Base-by-base conservation (phyloP, 2,888 invertebrate genomes). In the Andrena bucephala region DNA sequence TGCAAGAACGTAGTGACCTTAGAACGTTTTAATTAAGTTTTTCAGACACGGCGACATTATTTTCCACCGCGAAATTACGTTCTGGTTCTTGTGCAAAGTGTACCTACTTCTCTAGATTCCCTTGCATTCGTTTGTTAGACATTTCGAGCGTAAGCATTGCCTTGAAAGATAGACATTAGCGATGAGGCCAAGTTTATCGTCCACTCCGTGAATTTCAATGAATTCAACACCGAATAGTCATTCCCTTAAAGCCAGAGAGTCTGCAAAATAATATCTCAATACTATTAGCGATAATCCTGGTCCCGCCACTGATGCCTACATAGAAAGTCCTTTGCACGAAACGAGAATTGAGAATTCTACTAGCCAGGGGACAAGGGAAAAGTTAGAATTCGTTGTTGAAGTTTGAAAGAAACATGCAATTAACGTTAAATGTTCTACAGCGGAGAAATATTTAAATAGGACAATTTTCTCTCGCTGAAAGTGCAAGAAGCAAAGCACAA, bases 11-110 rank as follows among this genome's bases (percentile, higher is more conserved):
- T 68, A 24, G 20, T 60, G 73, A 81, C 73, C 71, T 69, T 66
- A 52, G 65, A 65, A 42, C 69, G 27, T 69, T 79, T 81, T 68
- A 79, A 72, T 78, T 69, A 81, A 81, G 62, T 68, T 78, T 79
- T 69, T 57, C 60, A 67, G 66, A 36, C n/a, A 10, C 33, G 16
- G 48, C 10, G n/a, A 13, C 60, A 54, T 52, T 29, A 42, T 54
- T 68, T 68, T 27, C 33, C 16, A 27, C 27, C 72, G 8, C 48
- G 27, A 31, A 57, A 57, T 63, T 79, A 52, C 60, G 13, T 57
- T 13, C n/a, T 54, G 60, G 62, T 29, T 52, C 29, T 31, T 24
- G 36, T 20, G 2, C 13, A 1, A 59, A 59, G 31, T 27, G n/a
- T 42, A 24, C 8, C 33, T 33, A 8, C 24, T 63, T 42, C 6